A percentile compares a stretch with the other conserved stretches of the same genome.
Evolutionary conservation across 2,797 vertebrate species (phyloP).

Genomic region (Phoxinus dragarum): DNA sequence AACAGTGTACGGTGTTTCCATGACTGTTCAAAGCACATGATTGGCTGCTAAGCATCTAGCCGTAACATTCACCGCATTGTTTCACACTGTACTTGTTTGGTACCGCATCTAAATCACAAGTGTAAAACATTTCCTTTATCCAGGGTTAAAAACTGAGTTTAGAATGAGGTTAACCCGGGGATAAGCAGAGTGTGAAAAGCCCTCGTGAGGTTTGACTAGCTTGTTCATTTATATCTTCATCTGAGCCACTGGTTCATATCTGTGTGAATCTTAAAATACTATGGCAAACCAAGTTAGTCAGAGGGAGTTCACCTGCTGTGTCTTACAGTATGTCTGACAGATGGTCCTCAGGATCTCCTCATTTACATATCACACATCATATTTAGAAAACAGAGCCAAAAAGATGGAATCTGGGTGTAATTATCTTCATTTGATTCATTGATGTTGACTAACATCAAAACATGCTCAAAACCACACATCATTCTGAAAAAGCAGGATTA

Average conservation of each 20-base stretch:
- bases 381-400: neutral
- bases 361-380: constrained; percentile 5
- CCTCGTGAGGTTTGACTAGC: neutral
- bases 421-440: neutral
- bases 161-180: too few species aligned
- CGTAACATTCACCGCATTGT: too few species aligned
- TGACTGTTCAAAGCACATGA: too few species aligned
- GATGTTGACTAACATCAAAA: neutral
- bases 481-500: neutral
- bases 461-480: neutral
- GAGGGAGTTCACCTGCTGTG: constrained; percentile 1
- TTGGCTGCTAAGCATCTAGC: too few species aligned
- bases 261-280: neutral
- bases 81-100: too few species aligned
- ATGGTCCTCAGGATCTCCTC: constrained; percentile 9
- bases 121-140: too few species aligned
- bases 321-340: constrained; percentile 2
- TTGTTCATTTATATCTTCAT: neutral
- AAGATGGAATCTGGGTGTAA: neutral
- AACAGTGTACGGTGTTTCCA: too few species aligned
- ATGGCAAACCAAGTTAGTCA: neutral
- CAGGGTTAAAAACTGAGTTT: too few species aligned
- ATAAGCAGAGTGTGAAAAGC: neutral
- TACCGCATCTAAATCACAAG: too few species aligned
- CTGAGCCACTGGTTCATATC: neutral